Evolutionary conservation across 2,888 invertebrate species (phyloP), one percentile per base, ranked within the genome.

Genomic region (Dysmachus trigonus): DNA sequence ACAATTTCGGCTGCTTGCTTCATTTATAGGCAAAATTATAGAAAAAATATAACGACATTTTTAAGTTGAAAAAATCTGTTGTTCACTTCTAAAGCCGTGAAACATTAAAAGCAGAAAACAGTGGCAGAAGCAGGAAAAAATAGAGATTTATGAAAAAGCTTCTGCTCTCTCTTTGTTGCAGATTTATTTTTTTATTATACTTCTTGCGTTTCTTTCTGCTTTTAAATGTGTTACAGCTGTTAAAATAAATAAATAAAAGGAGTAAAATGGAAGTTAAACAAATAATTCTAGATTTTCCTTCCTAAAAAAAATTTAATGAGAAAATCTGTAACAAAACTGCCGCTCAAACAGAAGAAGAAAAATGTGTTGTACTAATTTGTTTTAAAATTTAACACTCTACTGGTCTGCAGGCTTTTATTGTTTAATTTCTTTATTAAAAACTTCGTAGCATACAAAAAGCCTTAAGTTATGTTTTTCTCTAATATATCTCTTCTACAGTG

Each of bases 371-470:
- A 13, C 31, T 81, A 51, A 81, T 83, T 72, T 41, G 2, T 72
- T 83, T n/a, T 41, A 31, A 41, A 38, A 72, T 71, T 30, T 30
- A 83, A 71, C 47, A 33, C 31, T 82, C 62, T 62, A 82, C 33
- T 83, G 18, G 31, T 33, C 72, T 83, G 83, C 83, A 83, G 72
- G 83, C 83, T 83, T 83, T 83, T 72, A 83, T 83, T 22, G 18
- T 62, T 82, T 22, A 31, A 30, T 83, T 41, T 72, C 71, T 35
- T 72, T 83, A 83, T 83, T 83, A 83, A 83, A 83, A 83, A 83
- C 72, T 71, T 83, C 81, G 41, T 83, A 83, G 83, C 71, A 83
- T 83, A 83, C 72, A 83, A 83, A 83, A 83, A 83, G 83, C 83
- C 83, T 83, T 83, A 81, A 27, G 27, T 77, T 77, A 77, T 77